Base-by-base conservation (phyloP, 2,113 vertebrate genomes). In the Myotis lucifugus region DNA sequence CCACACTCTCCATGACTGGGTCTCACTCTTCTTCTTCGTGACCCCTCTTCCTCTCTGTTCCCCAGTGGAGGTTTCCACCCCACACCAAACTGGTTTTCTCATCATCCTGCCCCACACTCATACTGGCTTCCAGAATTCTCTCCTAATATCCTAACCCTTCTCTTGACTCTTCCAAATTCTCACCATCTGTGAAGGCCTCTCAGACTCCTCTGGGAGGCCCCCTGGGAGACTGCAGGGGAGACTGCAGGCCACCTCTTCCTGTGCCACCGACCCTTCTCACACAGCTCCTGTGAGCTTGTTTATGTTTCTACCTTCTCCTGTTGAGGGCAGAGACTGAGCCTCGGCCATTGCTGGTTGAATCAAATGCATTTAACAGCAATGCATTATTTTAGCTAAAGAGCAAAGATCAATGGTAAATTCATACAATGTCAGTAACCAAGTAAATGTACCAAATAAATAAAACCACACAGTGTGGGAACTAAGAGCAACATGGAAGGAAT, bases 1-100 rank as follows among this genome's bases (percentile, higher is more conserved):
- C 29, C 2, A 11, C 21, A 7, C 3, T 11, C 6, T 50, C 67
- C 8, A 76, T 40, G 42, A 15, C 8, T 0, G 1, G 1, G 2
- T 1, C n/a, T 32, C 42, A 7, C 8, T 21, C 25, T 40, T 37
- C 37, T 37, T 59, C 21, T 6, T 4, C 61, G 21, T 0, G 0
- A 77, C 2, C 10, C 56, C 10, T 61, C 23, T 46, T 56, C 29
- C 15, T 27, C 17, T 59, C 17, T 21, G 1, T 32, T 12, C 3
- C n/a, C 67, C 67, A 23, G 0, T 0, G 23, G 19, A 88, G 40
- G 7, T 73, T 21, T 56, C 59, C 8, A 3, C 15, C 54, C n/a
- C 52, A n/a, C 29, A 6, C 17, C 5, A n/a, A 5, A 4, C 29
- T 3, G 46, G 2, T 1, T 14, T 42, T 69, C 70, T 90, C 34